A percentile compares a stretch with the other conserved stretches of the same genome.
These are phyloP conservation scores for Hirudinaria manillensis DNA, from an alignment of 2,888 invertebrate genomes.

Conservation along the genomic window DNA sequence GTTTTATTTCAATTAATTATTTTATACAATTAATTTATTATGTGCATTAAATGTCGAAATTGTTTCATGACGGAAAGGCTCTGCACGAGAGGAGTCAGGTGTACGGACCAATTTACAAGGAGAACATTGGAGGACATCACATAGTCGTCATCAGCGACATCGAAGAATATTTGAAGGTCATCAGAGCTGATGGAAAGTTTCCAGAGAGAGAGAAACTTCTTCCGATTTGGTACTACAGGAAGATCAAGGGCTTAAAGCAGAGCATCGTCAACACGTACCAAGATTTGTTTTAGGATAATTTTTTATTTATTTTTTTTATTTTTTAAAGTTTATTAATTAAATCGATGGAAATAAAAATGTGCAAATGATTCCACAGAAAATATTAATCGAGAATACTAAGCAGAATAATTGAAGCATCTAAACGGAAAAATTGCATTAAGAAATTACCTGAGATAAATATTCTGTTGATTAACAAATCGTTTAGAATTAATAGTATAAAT, in stretches of 20 bases:
- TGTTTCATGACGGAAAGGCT: constrained; percentile 41
- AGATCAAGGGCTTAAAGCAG: constrained; percentile 45
- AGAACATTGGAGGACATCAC: constrained; percentile 47
- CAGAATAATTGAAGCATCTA: too few relatives aligned
- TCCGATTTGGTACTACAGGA: constrained; percentile 49
- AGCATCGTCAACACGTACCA: constrained; percentile 53
- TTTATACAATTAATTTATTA: not conserved
- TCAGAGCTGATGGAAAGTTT: constrained; percentile 45
- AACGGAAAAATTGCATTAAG: too few relatives aligned
- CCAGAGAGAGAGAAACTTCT: constrained; percentile 49
- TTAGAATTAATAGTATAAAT: too few relatives aligned
- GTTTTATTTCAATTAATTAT: not conserved
- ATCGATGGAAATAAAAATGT: too few relatives aligned
- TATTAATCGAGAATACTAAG: too few relatives aligned
- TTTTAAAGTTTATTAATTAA: too few relatives aligned
- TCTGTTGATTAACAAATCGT: too few relatives aligned
- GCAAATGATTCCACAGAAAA: too few relatives aligned
- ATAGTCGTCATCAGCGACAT: constrained; percentile 50
- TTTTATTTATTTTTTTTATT: not conserved
- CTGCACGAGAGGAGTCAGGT: constrained; percentile 43
- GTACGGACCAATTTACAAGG: constrained; percentile 51
- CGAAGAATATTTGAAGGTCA: constrained; percentile 47
- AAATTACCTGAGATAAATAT: too few relatives aligned
- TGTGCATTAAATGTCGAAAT: not conserved
- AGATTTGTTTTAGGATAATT: not conserved